Evolutionary conservation across 2,888 invertebrate species (phyloP).

Genomic region (Bellardia pandia): DNA sequence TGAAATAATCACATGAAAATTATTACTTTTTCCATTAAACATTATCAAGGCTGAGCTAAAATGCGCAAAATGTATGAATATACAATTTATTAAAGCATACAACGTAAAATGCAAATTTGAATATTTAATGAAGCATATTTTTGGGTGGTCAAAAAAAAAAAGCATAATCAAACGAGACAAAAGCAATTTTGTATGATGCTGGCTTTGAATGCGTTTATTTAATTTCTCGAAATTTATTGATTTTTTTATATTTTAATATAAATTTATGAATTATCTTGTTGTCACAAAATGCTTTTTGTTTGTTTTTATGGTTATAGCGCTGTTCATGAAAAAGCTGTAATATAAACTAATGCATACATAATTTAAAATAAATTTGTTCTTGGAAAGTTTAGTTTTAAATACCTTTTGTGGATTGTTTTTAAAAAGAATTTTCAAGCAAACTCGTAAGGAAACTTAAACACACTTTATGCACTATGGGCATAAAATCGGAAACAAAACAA

Average conservation of each 20-base stretch:
- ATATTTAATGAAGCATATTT: slow-evolving; percentile 35
- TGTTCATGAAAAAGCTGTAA: slow-evolving; percentile 57
- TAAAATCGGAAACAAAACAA: too few species aligned
- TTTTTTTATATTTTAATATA: not conserved
- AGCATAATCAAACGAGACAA: too few species aligned
- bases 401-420: not conserved
- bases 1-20: not conserved
- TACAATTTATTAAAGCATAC: not conserved
- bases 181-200: too few species aligned
- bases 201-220: too few species aligned
- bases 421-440: not conserved
- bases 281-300: not conserved
- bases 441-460: not conserved
- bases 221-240: not conserved
- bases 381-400: slow-evolving; percentile 33
- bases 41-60: not conserved
- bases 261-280: not conserved
- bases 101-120: slow-evolving; percentile 22
- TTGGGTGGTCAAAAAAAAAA: not conserved
- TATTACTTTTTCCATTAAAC: slow-evolving; percentile 17
- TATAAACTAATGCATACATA: slow-evolving; percentile 65
- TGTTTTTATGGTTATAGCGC: not conserved
- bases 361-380: slow-evolving; percentile 54
- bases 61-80: not conserved
- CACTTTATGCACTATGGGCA: slow-evolving; percentile 8